Percentiles rank a stretch among this genome's conserved stretches.
Evolutionary conservation across 2,888 invertebrate genomes (phyloP).

Genomic region (Pyrrhia umbra): DNA sequence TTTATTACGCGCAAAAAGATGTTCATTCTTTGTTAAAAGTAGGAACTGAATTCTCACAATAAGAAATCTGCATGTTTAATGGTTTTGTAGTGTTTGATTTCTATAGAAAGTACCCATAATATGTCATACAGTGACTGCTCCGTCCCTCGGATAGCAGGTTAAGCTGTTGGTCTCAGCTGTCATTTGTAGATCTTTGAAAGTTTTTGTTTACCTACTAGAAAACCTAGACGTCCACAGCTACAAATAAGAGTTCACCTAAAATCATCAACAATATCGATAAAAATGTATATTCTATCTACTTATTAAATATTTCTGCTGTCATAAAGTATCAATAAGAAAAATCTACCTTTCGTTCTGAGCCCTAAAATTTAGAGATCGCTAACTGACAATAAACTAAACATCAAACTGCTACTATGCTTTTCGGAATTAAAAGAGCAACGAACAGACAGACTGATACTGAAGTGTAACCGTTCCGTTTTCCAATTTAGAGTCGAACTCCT

Average conservation of each 20-base stretch:
- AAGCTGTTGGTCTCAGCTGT: no score
- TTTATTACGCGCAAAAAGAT: constrained; percentile 50
- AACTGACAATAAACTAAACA: constrained; percentile 3
- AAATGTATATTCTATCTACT: no score
- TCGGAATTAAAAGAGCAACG: constrained; percentile 23
- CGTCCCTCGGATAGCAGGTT: no score
- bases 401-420: neutral
- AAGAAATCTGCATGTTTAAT: constrained; percentile 50
- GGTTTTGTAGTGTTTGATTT: no score
- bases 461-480: constrained; percentile 8
- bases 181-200: no score
- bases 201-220: no score
- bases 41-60: constrained; percentile 30
- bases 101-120: no score
- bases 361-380: neutral
- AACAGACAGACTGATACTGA: constrained; percentile 13
- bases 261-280: no score
- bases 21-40: constrained; percentile 25
- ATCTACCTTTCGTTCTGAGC: neutral
- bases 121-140: no score
- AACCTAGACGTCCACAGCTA: no score
- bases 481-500: constrained; percentile 24
- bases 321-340: neutral
- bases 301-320: no score
- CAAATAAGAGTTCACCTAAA: no score